A percentile compares a stretch with the other conserved stretches of the same genome.
phyloP scores from a whole-genome alignment of 1,140 invertebrate species.

The Ylistrum balloti region DNA sequence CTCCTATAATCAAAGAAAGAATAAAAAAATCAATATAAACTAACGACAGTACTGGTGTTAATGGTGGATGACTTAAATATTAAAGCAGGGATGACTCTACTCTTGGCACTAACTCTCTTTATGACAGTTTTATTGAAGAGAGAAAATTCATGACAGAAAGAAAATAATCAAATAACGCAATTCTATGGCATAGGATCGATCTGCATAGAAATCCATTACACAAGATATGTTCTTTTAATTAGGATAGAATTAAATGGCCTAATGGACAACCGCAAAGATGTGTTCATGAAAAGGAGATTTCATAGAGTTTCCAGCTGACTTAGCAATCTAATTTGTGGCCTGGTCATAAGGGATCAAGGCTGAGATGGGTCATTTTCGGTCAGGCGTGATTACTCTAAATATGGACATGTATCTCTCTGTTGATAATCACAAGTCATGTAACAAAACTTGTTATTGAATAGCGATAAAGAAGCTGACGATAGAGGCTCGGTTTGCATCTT shows the following conservation, averaged over 20 bases:
- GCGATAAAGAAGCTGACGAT: background rate
- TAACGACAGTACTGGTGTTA: background rate
- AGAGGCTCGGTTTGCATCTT: background rate
- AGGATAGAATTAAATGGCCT: slow-evolving; percentile 57
- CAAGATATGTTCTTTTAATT: slow-evolving; percentile 65
- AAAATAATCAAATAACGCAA: slow-evolving; percentile 62
- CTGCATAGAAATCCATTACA: slow-evolving; percentile 58
- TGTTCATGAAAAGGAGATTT: slow-evolving; percentile 15
- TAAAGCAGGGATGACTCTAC: background rate
- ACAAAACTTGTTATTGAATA: background rate
- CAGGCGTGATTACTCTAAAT: background rate
- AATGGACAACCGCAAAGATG: background rate
- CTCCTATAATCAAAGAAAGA: background rate
- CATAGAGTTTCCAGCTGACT: background rate
- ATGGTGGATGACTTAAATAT: background rate
- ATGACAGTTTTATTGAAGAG: slow-evolving; percentile 60
- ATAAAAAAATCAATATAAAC: slow-evolving; percentile 2
- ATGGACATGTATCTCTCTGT: background rate
- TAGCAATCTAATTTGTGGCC: slow-evolving; percentile 12
- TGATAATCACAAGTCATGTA: background rate
- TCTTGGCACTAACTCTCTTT: background rate
- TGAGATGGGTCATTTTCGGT: background rate
- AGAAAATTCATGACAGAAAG: slow-evolving; percentile 56
- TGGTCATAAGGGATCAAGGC: slow-evolving; percentile 27
- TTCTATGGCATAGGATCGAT: slow-evolving; percentile 59